Conservation (phyloP, 2,113 vertebrate genomes). For the Anolis carolinensis region DNA sequence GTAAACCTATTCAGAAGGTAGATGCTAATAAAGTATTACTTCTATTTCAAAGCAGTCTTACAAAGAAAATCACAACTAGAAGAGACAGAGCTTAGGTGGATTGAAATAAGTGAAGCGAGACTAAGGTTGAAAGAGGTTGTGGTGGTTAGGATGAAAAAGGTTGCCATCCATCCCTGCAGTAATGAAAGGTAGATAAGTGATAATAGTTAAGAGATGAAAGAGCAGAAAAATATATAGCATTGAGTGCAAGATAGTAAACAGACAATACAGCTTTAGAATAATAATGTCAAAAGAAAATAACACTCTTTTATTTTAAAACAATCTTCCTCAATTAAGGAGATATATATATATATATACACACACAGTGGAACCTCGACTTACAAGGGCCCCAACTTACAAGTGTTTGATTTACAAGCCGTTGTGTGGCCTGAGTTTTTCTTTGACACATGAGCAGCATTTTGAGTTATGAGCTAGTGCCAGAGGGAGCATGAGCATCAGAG, state of each 20-base stretch:
- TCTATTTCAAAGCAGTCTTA: not conserved
- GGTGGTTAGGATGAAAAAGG: not conserved
- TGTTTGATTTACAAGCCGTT: too few relatives aligned
- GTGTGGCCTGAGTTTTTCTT: too few relatives aligned
- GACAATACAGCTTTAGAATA: not conserved
- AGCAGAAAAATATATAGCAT: not conserved
- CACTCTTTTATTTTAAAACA: not conserved
- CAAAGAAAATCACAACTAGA: not conserved
- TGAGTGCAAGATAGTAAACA: not conserved
- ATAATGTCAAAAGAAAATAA: not conserved
- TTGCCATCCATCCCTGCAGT: not conserved
- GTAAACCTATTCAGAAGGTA: not conserved
- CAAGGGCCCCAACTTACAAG: too few relatives aligned
- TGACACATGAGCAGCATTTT: too few relatives aligned
- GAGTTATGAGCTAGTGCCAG: too few relatives aligned
- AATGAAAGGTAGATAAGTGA: not conserved
- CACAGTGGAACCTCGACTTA: too few relatives aligned
- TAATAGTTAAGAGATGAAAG: not conserved
- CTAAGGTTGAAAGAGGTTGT: not conserved
- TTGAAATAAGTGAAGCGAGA: not conserved
- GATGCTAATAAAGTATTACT: not conserved
- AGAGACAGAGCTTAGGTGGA: not conserved
- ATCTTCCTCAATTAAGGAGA: too few relatives aligned
- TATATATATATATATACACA: too few relatives aligned
- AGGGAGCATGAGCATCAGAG: too few relatives aligned